Conservation (phyloP, 92 coral and sea anemone species). For the Siderastrea siderea region DNA sequence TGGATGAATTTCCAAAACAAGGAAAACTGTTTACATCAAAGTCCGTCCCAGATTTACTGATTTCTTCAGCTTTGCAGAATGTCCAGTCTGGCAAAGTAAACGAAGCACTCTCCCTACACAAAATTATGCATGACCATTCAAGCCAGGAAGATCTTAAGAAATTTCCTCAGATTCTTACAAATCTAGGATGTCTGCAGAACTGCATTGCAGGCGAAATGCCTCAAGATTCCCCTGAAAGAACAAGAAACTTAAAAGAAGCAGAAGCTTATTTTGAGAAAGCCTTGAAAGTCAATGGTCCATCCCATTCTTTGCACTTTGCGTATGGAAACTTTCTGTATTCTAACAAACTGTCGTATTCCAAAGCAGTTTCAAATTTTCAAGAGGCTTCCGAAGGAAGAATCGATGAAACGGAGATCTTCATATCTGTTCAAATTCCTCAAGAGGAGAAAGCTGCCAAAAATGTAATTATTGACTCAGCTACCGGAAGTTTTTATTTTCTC, state of each 20-base stretch:
- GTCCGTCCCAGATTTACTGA: conserved; percentile 29
- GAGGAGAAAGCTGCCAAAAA: conserved; percentile 4
- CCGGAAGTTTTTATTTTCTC: conserved; percentile 35
- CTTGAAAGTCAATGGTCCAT: conserved; percentile 32
- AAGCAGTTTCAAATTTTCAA: conserved; percentile 25
- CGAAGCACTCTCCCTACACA: conserved; percentile 23
- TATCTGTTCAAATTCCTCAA: conserved; percentile 8
- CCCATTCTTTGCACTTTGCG: conserved; percentile 27
- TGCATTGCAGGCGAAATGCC: conserved; percentile 25
- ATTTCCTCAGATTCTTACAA: conserved; percentile 35
- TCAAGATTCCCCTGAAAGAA: conserved; percentile 15
- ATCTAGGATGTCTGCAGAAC: conserved; percentile 37
- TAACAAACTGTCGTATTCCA: conserved; percentile 17
- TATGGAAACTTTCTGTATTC: conserved; percentile 41
- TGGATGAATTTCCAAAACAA: conserved; percentile 38
- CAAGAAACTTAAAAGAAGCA: conserved; percentile 12
- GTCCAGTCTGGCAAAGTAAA: conserved; percentile 37
- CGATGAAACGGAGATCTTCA: conserved; percentile 37
- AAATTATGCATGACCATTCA: conserved; percentile 26
- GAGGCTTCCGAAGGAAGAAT: conserved; percentile 6
- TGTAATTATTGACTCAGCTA: conserved; percentile 29
- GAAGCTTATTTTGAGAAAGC: conserved; percentile 36
- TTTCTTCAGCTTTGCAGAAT: conserved; percentile 27
- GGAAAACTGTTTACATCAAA: conserved; percentile 29
- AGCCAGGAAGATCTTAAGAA: conserved; percentile 25